Evolutionary conservation across 2,113 vertebrate species (phyloP), one percentile per base, ranked within the genome.

Genomic region (Protobothrops flavoviridis): DNA sequence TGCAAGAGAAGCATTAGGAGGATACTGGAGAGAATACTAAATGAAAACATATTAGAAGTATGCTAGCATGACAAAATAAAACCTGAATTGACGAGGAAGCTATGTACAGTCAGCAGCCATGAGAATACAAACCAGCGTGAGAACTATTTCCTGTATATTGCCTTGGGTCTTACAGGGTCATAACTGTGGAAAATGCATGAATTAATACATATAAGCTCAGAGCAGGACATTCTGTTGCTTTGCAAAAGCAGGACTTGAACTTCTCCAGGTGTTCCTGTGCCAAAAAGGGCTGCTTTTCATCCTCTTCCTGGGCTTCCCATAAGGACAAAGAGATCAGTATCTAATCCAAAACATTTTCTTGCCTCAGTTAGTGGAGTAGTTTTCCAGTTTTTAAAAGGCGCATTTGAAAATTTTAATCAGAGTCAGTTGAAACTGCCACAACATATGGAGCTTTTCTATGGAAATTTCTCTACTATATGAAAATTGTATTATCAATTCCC

Each of bases 131-230:
- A 53, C 10, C 50, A 87, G 43, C 9, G 21, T 26, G 57, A 88
- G 59, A 92, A 39, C n/a, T 39, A 59, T 61, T 87, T 81, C 50
- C 87, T 92, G 50, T 55, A 87, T 92, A 69, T 92, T 26, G n/a
- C 91, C 61, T 56, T 29, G 87, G 50, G 61, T 45, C 20, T 89
- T 74, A 74, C 48, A 56, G 26, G 23, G 61, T 89, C 87, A 45
- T 89, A 92, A 74, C 53, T 56, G 24, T 92, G 59, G 74, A 88
- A 89, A 92, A 92, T 5, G 21, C 85, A 64, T 87, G 56, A 74
- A 81, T 92, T 89, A 89, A 89, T 92, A 89, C 43, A 92, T 89
- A 74, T 33, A 89, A 55, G 50, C 23, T 74, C 61, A 81, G 45
- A 88, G 50, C 10, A 39, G 69, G 33, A 89, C 13, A 52, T 89